Conservation (phyloP, 2,797 vertebrate genomes). For the Uromys caudimaculatus region DNA sequence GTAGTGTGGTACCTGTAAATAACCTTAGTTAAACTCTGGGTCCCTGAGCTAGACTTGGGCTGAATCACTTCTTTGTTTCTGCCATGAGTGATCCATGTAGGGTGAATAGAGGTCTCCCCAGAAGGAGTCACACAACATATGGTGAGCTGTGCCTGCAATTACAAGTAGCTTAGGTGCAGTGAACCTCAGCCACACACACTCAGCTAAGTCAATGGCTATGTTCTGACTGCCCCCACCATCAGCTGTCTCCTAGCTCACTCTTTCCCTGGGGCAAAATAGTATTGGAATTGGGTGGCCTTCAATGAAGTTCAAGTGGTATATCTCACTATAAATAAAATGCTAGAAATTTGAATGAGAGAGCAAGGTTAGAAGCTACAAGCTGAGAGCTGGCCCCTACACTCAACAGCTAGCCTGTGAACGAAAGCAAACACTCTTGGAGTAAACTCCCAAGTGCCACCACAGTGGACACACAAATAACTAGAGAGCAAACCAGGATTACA, state of each 20-base stretch:
- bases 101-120: not conserved
- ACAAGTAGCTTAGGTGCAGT: not conserved
- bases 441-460: not conserved
- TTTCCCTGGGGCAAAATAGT: not conserved
- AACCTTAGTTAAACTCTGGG: not conserved
- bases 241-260: not conserved
- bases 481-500: not conserved
- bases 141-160: not conserved
- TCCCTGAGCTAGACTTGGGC: not conserved
- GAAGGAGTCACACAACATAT: not conserved
- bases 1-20: not conserved
- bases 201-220: not conserved
- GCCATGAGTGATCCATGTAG: not conserved
- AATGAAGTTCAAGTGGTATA: not conserved
- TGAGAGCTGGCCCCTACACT: not conserved
- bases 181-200: not conserved
- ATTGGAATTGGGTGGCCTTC: not conserved
- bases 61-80: too few relatives aligned
- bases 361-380: not conserved
- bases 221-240: not conserved
- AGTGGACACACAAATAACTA: not conserved
- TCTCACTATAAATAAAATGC: not conserved
- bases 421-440: not conserved
- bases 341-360: not conserved
- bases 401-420: not conserved